A percentile compares a stretch with the other conserved stretches of the same genome.
Evolutionary conservation across 2,888 invertebrate genomes (phyloP).

Genomic region (Pyralis farinalis): DNA sequence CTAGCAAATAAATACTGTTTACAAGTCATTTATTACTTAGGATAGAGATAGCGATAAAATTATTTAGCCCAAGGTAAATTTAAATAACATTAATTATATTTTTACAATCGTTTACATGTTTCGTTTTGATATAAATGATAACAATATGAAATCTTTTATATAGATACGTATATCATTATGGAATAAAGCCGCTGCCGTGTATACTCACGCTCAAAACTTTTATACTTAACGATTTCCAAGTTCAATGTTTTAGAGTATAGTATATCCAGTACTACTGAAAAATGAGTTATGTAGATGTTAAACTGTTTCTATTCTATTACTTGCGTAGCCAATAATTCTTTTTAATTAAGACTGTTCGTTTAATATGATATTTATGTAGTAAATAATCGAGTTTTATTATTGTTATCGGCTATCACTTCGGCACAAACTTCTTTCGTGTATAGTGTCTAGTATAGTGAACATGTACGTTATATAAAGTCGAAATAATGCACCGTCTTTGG

Average conservation of each 20-base stretch:
- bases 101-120: slow-evolving; percentile 9
- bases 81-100: slow-evolving; percentile 11
- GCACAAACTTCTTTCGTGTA: slow-evolving; percentile 47
- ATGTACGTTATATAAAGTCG: slow-evolving; percentile 5
- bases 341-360: slow-evolving; percentile 6
- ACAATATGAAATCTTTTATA: slow-evolving; percentile 2
- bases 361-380: slow-evolving; percentile 12
- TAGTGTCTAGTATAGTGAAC: slow-evolving; percentile 32
- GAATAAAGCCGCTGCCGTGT: slow-evolving; percentile 10
- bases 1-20: slow-evolving; percentile 12
- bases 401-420: slow-evolving; percentile 33
- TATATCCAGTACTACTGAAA: too few relatives aligned
- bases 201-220: slow-evolving; percentile 10
- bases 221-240: too few relatives aligned
- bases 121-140: slow-evolving; percentile 9
- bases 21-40: slow-evolving; percentile 19
- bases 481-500: slow-evolving; percentile 58
- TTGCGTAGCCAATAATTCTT: slow-evolving; percentile 6
- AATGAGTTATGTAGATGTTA: neutral
- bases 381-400: slow-evolving; percentile 24
- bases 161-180: too few relatives aligned
- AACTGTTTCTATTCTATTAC: slow-evolving; percentile 5
- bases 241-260: too few relatives aligned
- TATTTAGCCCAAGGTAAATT: slow-evolving; percentile 16
- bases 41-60: slow-evolving; percentile 12